These are phyloP conservation scores for Apodemia duryi DNA, from an alignment of 2,888 invertebrate genomes.

Conservation along the genomic window DNA sequence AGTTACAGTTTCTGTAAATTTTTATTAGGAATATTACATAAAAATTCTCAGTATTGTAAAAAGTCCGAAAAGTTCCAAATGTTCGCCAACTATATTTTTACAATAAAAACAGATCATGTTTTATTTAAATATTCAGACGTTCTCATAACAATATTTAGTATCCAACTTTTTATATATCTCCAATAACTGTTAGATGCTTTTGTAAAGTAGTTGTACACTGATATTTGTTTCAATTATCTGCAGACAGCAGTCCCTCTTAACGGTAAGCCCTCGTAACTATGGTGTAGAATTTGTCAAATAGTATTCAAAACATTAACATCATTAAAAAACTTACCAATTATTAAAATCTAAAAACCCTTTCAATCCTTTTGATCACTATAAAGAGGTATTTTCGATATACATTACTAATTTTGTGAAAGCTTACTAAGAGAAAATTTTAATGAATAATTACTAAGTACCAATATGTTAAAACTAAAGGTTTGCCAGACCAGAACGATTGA, in stretches of 20 bases:
- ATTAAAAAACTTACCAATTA: conserved; percentile 70
- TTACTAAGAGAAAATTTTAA: conserved; percentile 42
- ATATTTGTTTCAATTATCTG: conserved; percentile 4
- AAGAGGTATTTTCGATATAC: conserved; percentile 74
- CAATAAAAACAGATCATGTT: conserved; percentile 31
- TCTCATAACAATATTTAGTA: conserved; percentile 24
- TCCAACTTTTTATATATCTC: conserved; percentile 28
- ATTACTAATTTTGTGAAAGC: conserved; percentile 52
- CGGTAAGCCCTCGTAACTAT: conserved; percentile 36
- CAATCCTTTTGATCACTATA: conserved; percentile 72
- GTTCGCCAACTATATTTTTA: conserved; percentile 6
- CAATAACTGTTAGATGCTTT: conserved; percentile 24
- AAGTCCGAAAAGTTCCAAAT: conserved; percentile 9
- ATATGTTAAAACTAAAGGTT: conserved; percentile 19
- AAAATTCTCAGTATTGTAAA: background rate
- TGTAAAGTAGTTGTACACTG: conserved; percentile 13
- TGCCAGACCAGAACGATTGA: conserved; percentile 1
- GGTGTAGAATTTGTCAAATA: conserved; percentile 68
- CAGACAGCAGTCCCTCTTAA: conserved; percentile 19
- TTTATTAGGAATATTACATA: background rate
- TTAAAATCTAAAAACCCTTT: conserved; percentile 69
- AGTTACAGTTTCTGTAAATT: no score
- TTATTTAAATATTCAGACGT: conserved; percentile 35
- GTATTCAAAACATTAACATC: conserved; percentile 66
- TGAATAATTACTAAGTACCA: conserved; percentile 50